phyloP scores from a whole-genome alignment of 2,888 invertebrate species.

The Watsonalla cultraria region DNA sequence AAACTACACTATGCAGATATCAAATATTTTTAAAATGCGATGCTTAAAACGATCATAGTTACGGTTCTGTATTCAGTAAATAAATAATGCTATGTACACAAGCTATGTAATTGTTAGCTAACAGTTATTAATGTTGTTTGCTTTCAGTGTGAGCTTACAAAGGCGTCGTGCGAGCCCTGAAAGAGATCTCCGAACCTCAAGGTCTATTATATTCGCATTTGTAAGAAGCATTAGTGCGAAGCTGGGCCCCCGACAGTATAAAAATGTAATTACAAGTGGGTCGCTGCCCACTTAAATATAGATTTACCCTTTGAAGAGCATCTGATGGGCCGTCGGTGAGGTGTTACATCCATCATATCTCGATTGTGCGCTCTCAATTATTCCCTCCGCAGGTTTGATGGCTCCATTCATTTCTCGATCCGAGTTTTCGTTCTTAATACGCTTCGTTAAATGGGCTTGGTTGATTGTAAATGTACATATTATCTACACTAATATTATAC shows the following conservation, averaged over 20 bases:
- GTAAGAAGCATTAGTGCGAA: constrained; percentile 57
- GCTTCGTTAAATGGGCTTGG: background rate
- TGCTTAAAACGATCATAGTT: too few species aligned
- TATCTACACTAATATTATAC: too few species aligned
- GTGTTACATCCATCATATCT: constrained; percentile 74
- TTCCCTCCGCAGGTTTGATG: constrained; percentile 57
- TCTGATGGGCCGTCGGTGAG: constrained; percentile 58
- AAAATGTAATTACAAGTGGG: constrained; percentile 74
- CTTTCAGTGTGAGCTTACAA: constrained; percentile 10
- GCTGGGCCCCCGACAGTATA: constrained; percentile 55
- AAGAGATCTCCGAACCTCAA: constrained; percentile 34
- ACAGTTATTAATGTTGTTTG: constrained; percentile 12
- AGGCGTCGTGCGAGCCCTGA: constrained; percentile 18
- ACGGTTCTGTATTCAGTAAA: background rate
- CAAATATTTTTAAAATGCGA: too few species aligned
- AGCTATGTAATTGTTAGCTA: background rate
- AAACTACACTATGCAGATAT: too few species aligned
- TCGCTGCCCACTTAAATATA: constrained; percentile 69
- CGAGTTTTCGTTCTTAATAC: background rate
- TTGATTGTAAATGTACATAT: background rate
- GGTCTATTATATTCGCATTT: constrained; percentile 68
- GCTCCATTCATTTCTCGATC: constrained; percentile 66
- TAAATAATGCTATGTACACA: constrained; percentile 3
- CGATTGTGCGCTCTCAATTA: constrained; percentile 69
- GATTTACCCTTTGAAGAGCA: constrained; percentile 73